Conservation (phyloP, 2,888 invertebrate genomes). For the Caradrina kadenii region DNA sequence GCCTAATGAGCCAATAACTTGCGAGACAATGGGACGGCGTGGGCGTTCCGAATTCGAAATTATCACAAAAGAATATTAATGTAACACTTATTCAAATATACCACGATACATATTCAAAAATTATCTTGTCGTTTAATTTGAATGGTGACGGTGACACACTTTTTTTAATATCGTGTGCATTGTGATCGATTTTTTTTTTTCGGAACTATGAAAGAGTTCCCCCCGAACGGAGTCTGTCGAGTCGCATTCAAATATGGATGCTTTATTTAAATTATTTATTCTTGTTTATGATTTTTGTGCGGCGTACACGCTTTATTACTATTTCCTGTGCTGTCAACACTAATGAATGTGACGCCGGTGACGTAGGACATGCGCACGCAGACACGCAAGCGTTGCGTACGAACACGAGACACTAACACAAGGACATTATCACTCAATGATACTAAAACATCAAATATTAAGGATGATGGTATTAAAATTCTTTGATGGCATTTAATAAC, state of each 20-base stretch:
- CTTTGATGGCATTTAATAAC: constrained; percentile 78
- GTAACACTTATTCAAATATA: constrained; percentile 90
- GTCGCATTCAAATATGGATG: constrained; percentile 83
- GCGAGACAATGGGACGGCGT: constrained; percentile 87
- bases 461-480: constrained; percentile 73
- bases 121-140: constrained; percentile 86
- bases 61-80: constrained; percentile 90
- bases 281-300: constrained; percentile 84
- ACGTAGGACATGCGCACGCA: constrained; percentile 78
- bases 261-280: constrained; percentile 83
- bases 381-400: constrained; percentile 15
- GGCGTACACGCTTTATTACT: constrained; percentile 80
- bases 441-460: constrained; percentile 66
- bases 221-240: constrained; percentile 77
- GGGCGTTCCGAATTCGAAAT: constrained; percentile 88
- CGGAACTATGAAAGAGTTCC: constrained; percentile 74
- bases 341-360: constrained; percentile 82
- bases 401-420: constrained; percentile 25
- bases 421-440: constrained; percentile 56
- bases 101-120: constrained; percentile 87
- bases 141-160: constrained; percentile 83
- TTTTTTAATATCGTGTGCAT: constrained; percentile 78
- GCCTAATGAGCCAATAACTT: constrained; percentile 90
- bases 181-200: constrained; percentile 78
- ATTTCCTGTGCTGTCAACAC: constrained; percentile 87